Evolutionary conservation across 2,888 invertebrate species (phyloP).

Genomic region (Lasius platythorax): DNA sequence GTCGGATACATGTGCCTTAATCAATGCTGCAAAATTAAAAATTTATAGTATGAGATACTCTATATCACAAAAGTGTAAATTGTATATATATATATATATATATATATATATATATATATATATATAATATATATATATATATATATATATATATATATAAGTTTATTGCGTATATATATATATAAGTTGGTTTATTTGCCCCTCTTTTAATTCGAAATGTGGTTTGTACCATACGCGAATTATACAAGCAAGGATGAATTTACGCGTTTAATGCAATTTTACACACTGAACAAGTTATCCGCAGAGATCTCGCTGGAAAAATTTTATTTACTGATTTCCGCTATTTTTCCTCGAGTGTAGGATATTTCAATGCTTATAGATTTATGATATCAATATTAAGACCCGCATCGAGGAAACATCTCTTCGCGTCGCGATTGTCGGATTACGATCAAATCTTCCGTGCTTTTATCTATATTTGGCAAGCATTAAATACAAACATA

Average conservation of each 20-base stretch:
- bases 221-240: background rate
- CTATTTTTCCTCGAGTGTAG: background rate
- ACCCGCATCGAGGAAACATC: background rate
- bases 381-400: background rate
- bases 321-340: background rate
- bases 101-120: background rate
- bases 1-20: background rate
- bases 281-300: background rate
- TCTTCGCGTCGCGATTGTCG: background rate
- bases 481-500: constrained; percentile 13
- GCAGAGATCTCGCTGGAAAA: background rate
- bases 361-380: background rate
- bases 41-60: background rate
- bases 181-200: background rate
- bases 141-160: background rate
- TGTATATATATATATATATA: background rate
- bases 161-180: background rate
- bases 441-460: constrained; percentile 30
- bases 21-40: background rate
- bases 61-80: background rate
- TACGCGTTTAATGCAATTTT: background rate
- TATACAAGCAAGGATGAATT: background rate
- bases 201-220: background rate
- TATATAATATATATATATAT: background rate
- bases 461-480: constrained; percentile 34